Conservation (phyloP, 2,888 invertebrate species). For the Villa cingulata region DNA sequence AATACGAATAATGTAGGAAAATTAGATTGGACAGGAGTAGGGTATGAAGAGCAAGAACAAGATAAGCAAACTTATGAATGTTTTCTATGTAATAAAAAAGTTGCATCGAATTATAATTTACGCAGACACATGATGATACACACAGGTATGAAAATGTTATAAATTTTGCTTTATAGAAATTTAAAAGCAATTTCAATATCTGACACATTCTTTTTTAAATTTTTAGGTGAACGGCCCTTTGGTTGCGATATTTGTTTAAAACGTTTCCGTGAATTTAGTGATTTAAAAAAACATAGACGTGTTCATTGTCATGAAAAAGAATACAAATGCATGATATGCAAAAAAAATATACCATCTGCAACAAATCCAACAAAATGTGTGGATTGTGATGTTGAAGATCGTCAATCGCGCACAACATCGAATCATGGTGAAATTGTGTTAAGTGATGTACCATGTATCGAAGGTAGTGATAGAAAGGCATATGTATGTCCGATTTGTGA, state of each 20-base stretch:
- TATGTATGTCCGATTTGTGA: slow-evolving; percentile 32
- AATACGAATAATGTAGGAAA: slow-evolving; percentile 18
- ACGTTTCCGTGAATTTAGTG: slow-evolving; percentile 34
- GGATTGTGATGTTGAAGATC: slow-evolving; percentile 20
- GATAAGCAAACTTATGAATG: slow-evolving; percentile 29
- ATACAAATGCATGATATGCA: slow-evolving; percentile 32
- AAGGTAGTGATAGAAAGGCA: slow-evolving; percentile 16
- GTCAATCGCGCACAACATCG: neutral
- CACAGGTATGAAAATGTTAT: slow-evolving; percentile 29
- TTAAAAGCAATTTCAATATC: no score
- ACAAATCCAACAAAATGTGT: slow-evolving; percentile 30
- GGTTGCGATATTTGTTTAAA: slow-evolving; percentile 32
- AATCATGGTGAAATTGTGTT: slow-evolving; percentile 11
- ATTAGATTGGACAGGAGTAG: slow-evolving; percentile 23
- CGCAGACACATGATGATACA: slow-evolving; percentile 36
- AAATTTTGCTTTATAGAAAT: no score
- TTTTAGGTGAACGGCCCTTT: slow-evolving; percentile 30
- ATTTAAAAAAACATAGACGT: slow-evolving; percentile 33
- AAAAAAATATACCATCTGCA: slow-evolving; percentile 22
- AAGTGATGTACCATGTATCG: slow-evolving; percentile 15
- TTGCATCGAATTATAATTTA: slow-evolving; percentile 33
- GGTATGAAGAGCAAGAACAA: slow-evolving; percentile 21
- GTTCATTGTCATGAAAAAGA: slow-evolving; percentile 26
- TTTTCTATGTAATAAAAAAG: slow-evolving; percentile 31
- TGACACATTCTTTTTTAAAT: no score